Evolutionary conservation across 2,888 invertebrate genomes (phyloP), one percentile per base, ranked within the genome.

Genomic region (Nebria salina): DNA sequence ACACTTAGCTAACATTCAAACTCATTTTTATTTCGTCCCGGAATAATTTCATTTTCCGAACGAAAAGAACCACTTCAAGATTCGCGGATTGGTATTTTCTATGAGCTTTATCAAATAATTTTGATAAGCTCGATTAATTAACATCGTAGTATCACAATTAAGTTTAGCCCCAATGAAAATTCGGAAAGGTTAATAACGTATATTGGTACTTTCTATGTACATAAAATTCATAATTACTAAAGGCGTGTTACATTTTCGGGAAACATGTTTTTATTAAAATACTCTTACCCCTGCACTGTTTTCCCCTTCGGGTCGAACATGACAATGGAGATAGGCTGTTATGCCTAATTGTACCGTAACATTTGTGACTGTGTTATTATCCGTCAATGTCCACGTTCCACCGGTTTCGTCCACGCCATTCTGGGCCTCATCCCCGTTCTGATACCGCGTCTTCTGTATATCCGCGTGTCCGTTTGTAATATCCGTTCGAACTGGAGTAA

Each of bases 301-400:
- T 70, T 95, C 95, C 85, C 93, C 94, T 84, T 94, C 91, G 89
- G 93, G 92, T 82, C 94, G 92, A 86, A 95, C 95, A 86, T 94
- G 93, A 89, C 96, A 96, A 89, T 95, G 95, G 85, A 95, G 91
- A 90, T 94, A 95, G 83, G 95, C 95, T 70, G 94, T 93, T 79
- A 94, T 93, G 75, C 95, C 95, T 82, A 95, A 91, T 89, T 95
- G 95, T 84, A 93, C 95, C 73, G 94, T 93, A 84, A 94, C 92
- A 88, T 95, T 94, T 85, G 93, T 93, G 84, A 93, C 92, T 82
- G 95, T 94, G 89, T 93, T 94, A 91, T 95, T 95, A 88, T 95
- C 93, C 2, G 75, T 42, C 11, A 75, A 42, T 20, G 79, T 72
- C 20, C 79, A 65, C 64, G 54, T 54, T 25, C 54, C 43, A 41